Evolutionary conservation across 2,888 invertebrate species (phyloP), one percentile per base, ranked within the genome.

Genomic region (Tipula confusa): DNA sequence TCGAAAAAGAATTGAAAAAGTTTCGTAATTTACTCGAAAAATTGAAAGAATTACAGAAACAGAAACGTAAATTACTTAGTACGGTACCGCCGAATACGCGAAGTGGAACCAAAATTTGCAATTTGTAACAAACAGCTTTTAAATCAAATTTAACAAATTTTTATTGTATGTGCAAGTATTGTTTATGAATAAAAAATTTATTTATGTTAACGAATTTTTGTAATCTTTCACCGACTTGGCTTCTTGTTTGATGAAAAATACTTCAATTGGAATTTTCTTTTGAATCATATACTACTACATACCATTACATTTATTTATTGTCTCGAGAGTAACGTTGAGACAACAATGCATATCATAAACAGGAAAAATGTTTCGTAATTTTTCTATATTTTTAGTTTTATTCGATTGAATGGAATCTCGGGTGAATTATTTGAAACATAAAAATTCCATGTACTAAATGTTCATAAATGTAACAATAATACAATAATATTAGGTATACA

Each of bases 1-100:
- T 80, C 29, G 80, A 80, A 31, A 80, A 80, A 11, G 80, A 80
- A 29, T 80, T 80, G 80, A 80, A 80, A 80, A 80, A 80, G n/a
- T 80, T 31, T 15, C 80, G 80, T 7, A 29, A 80, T 80, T 80
- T 80, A 15, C 80, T 80, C 6, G 29, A 80, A 29, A 80, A 80
- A 29, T 29, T 80, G 80, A 80, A 80, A 13, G 80, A 80, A 5
- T n/a, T 29, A 2, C 80, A 80, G 31, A 80, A 29, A 29, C 29
- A 80, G 31, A 80, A 80, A 9, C 29, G 31, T 6, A 80, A 80
- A 80, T n/a, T 29, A 29, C 31, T 31, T 5, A 31, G 5, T n/a
- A 15, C 29, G 15, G 29, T 29, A 1, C 80, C 80, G 4, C 80
- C 80, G 7, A 80, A 80, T 15, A 29, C 64, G 11, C 64, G 24